Evolutionary conservation across 2,888 invertebrate species (phyloP).

Genomic region (Drosophila neonasuta): DNA sequence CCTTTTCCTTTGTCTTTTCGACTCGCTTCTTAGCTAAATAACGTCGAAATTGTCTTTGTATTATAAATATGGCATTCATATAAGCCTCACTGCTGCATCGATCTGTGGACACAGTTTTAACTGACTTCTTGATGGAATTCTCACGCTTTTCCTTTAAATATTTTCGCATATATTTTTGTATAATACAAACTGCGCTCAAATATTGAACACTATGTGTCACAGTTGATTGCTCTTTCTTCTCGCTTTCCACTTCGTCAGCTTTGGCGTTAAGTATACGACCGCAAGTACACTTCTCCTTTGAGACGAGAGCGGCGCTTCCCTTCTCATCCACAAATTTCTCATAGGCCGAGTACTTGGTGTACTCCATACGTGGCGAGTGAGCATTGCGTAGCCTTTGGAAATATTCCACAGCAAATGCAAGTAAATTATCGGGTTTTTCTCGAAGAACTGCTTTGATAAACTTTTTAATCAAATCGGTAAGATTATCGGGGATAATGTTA

Average conservation of each 20-base stretch:
- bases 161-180: conserved; percentile 48
- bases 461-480: conserved; percentile 72
- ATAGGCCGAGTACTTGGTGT: conserved; percentile 56
- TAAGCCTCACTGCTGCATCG: conserved; percentile 38
- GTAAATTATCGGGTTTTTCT: conserved; percentile 67
- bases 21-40: conserved; percentile 38
- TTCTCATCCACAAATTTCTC: conserved; percentile 65
- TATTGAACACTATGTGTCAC: conserved; percentile 13
- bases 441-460: conserved; percentile 72
- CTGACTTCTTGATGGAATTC: background rate
- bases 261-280: conserved; percentile 50
- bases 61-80: conserved; percentile 49
- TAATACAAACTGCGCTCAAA: conserved; percentile 51
- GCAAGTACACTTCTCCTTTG: conserved; percentile 65
- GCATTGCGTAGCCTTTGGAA: conserved; percentile 58
- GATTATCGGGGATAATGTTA: conserved; percentile 66
- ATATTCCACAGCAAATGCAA: conserved; percentile 68
- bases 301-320: conserved; percentile 30
- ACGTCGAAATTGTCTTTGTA: conserved; percentile 53
- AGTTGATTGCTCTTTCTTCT: background rate
- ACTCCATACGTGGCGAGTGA: conserved; percentile 20
- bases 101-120: background rate
- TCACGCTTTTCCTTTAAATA: conserved; percentile 46
- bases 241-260: background rate
- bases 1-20: background rate